Evolutionary conservation across 2,888 invertebrate genomes (phyloP), one percentile per base, ranked within the genome.

Genomic region (Lasioglossum morio): DNA sequence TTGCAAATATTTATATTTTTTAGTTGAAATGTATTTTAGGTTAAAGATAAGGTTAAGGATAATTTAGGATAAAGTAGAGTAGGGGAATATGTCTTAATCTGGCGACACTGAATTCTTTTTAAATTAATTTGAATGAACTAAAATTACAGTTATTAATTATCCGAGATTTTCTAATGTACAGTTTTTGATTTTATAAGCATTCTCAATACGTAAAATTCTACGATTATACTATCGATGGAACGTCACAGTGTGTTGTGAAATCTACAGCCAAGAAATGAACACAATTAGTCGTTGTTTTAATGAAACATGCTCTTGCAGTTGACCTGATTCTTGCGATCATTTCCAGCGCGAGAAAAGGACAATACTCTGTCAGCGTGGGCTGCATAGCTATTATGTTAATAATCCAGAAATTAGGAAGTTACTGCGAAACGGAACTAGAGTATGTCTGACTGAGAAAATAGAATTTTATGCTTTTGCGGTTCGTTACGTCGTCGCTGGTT

Each of bases 401-500:
- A 73, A 63, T 53, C 27, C 0, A 2, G 57, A 77, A 60, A 80
- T 73, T 63, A 53, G 72, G 53, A 69, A 79, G 79, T 72, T 77
- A 76, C 8, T 30, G 7, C 7, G 63, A 30, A 63, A 30, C 63
- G 63, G 30, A 30, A 27, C 73, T 72, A 46, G 83, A 30, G 69
- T 72, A 87, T 78, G 74, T 80, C 43, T 63, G 27, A 19, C 27
- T n/a, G 77, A 34, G 63, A 63, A 79, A 87, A 85, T 77, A 77
- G 83, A 79, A 88, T 89, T 90, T 89, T 76, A 86, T 85, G 86
- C 72, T 85, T 82, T 82, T 77, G 79, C 82, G 78, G 85, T 88
- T 92, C 84, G 90, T 91, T 91, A 86, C 79, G 73, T 72, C 30
- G 72, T 70, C 77, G 60, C 77, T 66, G 78, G 85, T 89, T 91